Base-by-base conservation (phyloP, 2,113 vertebrate species). In the Dasyornis broadbenti region DNA sequence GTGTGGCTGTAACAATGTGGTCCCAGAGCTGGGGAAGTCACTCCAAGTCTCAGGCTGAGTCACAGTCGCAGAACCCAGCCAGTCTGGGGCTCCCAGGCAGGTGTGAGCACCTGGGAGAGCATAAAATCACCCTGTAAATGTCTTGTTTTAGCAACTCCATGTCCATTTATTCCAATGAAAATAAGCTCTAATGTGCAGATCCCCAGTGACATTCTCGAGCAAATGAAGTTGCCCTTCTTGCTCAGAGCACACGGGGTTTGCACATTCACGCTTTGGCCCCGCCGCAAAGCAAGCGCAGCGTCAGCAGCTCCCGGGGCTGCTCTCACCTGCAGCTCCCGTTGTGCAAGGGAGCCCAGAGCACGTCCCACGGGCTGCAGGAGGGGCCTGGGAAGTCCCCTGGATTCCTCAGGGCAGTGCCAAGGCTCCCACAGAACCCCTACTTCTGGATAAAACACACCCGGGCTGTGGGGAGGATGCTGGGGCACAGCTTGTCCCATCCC, bases 311-410 rank as follows among this genome's bases (percentile, higher is more conserved):
- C 12, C 4, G 33, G 72, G 78, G 12, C 77, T 53, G 95, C 86
- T 60, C 91, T 61, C 94, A 64, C 89, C 89, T 37, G 71, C 92
- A 89, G 61, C 91, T 84, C 50, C 77, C 69, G 30, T 82, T 70
- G 94, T 63, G 94, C 93, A 92, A 91, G 94, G 52, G 52, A 82
- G 84, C 87, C 13, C 66, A 42, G 49, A 40, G 95, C 95, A 22
- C 42, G 16, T 66, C 57, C 49, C 15, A 18, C 45, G 31, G 7
- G 71, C 86, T 45, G 82, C 59, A 37, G 23, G 22, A 65, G 57
- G 50, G 45, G 47, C 83, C 82, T 5, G 69, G 26, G 73, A 26
- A 1, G 11, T 7, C 3, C 23, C 83, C 60, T 8, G 45, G 8
- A 4, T 1, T 56, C 53, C 60, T 35, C 52, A 14, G 59, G 1